phyloP scores from a whole-genome alignment of 2,797 vertebrate species.

The Acanthis flammea region DNA sequence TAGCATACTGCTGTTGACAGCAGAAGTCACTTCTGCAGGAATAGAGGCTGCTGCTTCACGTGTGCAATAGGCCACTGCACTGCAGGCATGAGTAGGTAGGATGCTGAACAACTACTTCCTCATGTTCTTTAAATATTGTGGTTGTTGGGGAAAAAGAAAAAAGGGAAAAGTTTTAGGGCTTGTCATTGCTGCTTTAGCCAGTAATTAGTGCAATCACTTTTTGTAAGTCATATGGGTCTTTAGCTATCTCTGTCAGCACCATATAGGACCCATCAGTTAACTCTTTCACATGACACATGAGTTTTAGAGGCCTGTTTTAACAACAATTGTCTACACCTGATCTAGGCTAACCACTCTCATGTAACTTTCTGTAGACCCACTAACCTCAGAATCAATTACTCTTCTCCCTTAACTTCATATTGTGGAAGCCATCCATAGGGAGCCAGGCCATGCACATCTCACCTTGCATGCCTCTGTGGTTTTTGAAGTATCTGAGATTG shows the following conservation, averaged over 20 bases:
- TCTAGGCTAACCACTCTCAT: neutral
- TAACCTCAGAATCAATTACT: neutral
- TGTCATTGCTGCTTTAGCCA: neutral
- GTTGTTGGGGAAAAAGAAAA: neutral
- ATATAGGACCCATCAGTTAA: neutral
- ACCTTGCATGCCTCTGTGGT: neutral
- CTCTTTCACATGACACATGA: neutral
- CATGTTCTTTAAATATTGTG: neutral
- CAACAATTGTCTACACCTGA: neutral
- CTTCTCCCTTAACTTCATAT: neutral
- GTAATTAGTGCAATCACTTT: neutral
- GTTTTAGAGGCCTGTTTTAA: neutral
- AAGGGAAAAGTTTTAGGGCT: neutral
- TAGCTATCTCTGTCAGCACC: neutral
- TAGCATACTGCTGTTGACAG: neutral
- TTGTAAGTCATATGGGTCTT: neutral
- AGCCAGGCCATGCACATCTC: neutral
- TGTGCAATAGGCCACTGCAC: too few relatives aligned
- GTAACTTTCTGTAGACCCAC: neutral
- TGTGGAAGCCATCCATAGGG: neutral
- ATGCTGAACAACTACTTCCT: neutral
- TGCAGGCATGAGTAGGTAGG: neutral
- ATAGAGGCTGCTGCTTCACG: fast-evolving
- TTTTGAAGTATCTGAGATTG: neutral
- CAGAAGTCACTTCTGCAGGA: neutral